phyloP scores from a whole-genome alignment of 1,140 invertebrate genomes.

The Eueides isabella region DNA sequence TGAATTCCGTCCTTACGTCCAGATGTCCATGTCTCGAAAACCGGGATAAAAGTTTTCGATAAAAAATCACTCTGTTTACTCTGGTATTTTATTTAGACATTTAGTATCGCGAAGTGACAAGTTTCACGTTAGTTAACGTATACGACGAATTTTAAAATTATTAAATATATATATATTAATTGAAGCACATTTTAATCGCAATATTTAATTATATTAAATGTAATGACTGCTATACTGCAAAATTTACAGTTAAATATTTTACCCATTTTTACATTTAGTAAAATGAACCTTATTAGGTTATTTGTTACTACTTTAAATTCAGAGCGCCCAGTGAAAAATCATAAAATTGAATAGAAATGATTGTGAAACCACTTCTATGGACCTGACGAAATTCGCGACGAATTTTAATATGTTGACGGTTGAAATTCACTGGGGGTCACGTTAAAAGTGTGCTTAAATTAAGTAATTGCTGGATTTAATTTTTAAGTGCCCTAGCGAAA shows the following conservation, averaged over 20 bases:
- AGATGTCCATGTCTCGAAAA: no score
- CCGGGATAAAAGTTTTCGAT: no score
- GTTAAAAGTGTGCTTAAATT: neutral
- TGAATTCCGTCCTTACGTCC: no score
- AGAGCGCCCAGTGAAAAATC: conserved; percentile 42
- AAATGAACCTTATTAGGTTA: conserved; percentile 14
- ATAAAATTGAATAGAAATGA: conserved; percentile 52
- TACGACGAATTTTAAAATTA: no score
- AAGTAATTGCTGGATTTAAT: neutral
- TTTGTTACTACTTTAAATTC: conserved; percentile 39
- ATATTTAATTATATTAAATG: no score
- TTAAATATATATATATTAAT: no score
- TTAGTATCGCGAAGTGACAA: no score
- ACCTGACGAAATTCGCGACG: conserved; percentile 36
- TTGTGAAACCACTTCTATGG: conserved; percentile 49
- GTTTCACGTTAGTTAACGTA: no score
- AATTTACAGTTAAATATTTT: conserved; percentile 2
- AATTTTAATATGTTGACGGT: conserved; percentile 41
- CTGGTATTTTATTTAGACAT: no score
- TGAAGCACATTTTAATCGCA: no score
- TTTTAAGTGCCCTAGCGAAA: neutral
- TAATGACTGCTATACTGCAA: no score
- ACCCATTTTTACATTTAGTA: neutral
- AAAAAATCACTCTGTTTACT: no score
- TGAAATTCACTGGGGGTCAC: neutral